Base-by-base conservation (phyloP, 2,113 vertebrate species). In the Isichthys henryi region DNA sequence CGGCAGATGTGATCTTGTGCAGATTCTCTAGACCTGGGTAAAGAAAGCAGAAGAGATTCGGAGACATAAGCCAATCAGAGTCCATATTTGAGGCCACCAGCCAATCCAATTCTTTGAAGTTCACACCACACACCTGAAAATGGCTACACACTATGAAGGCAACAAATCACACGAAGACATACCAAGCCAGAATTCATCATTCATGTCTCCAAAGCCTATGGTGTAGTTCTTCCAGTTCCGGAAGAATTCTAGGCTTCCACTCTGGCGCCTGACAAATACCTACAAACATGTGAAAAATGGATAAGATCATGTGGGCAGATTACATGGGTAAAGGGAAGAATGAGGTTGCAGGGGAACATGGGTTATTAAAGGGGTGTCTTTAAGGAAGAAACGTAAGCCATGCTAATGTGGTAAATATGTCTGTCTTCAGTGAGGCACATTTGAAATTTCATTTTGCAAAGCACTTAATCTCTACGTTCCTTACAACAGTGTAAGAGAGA, bases 101-200 rank as follows among this genome's bases (percentile, higher is more conserved):
- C 43, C 80, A 84, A 84, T 84, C 17, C 6, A 48, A 48, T 43
- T 48, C 19, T 19, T 48, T 43, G 5, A 86, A 35, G 85, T 31
- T 48, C 5, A 53, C 2, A 7, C 50, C 49, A 17, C n/a, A 6
- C 48, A 53, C 27, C 23, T 46, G 31, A 45, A n/a, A 66, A 88
- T 45, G 87, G 53, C 56, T 39, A 66, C 35, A 23, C n/a, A 56
- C 52, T 21, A 82, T 66, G 13, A 43, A 43, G 35, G 74, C 15
- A 80, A 39, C n/a, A 70, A 70, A 31, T 19, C 31, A 62, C 10
- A 80, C n/a, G 39, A 48, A 3, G 56, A 80, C 92, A 89, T 95
- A 99, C 98, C 98, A 11, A 99, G 95, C 97, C 98, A 99, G 96
- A 99, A 99, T 93, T 99, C 98, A 90, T 98, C 97, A 0, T 93